Base-by-base conservation (phyloP, 1,140 invertebrate genomes). In the Drosophila kanapiae region DNA sequence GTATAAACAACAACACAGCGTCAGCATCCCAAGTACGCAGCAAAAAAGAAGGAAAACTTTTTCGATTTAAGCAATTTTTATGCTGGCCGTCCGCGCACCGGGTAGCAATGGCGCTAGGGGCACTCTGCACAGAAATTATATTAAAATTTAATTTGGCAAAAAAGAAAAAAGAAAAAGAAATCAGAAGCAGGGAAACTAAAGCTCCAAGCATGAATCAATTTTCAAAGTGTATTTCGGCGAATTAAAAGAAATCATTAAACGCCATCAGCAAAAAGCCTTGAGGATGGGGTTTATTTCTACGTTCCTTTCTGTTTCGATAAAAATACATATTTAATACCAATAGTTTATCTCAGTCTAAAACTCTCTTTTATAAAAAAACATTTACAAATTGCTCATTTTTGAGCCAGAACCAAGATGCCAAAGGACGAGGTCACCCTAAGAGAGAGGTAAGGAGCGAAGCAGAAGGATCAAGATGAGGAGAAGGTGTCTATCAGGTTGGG, bases 11-110 rank as follows among this genome's bases (percentile, higher is more conserved):
- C 56, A 72, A 61, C 54, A 38, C 31, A 29, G 38, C 75, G 33
- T 51, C 31, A 43, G 62, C 59, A 16, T 40, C 38, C 33, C 35
- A 68, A 53, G 37, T 42, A 63, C 43, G 61, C 47, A 37, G 31
- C 56, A 68, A 56, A 71, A 81, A 67, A 51, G 48, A 47, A 69
- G 57, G 14, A 71, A 81, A 90, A 90, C 70, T 90, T 90, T 90
- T 90, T 90, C 85, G 82, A 90, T 90, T 90, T 90, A 82, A 88
- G 81, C 78, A 75, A 82, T 90, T 88, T 85, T 84, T 78, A 59
- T 67, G 51, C 72, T 49, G 27, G 16, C 35, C 35, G 11, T 40
- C 47, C 38, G 23, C 33, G 11, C 38, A 42, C 14, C 13, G 37
- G 72, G 48, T 68, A 67, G 29, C 48, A 27, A 14, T 35, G 13